Evolutionary conservation across 2,113 vertebrate genomes (phyloP), one percentile per base, ranked within the genome.

Genomic region (Conger conger): DNA sequence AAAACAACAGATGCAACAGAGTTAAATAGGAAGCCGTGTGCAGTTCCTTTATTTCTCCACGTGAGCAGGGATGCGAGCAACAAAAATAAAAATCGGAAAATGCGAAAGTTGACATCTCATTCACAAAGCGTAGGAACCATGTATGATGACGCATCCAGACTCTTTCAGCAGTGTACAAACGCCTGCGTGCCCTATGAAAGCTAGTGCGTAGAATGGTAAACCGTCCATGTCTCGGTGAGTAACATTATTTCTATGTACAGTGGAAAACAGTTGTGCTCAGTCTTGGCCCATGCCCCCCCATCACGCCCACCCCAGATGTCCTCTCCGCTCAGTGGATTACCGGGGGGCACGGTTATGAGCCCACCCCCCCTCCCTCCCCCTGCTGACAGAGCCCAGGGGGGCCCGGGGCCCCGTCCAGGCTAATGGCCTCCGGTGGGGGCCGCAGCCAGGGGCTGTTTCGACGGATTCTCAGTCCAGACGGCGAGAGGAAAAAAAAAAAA

Each of bases 251-350:
- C 6, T 79, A 30, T 27, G 1, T 73, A 27, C 11, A 7, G 27
- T 8, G 9, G n/a, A 79, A 79, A 36, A 79, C 77, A 38, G 77
- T 40, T 37, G 35, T 79, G 37, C 20, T 5, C 38, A 27, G 23
- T 23, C 13, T 7, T 6, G 5, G 5, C 4, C 6, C 76, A 11
- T 50, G 17, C 13, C 7, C 23, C 36, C 17, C 6, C 76, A 16
- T 8, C 36, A 7, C 36, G 0, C 86, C 73, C 77, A 36, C 50
- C 80, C 81, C 87, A 88, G 84, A 88, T 88, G 87, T 82, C 45
- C 13, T 30, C 11, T 86, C 36, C 82, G 8, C 79, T 76, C 78
- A 37, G 37, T 50, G 38, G 84, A 82, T 82, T 82, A 82, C 81
- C 35, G 30, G 35, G 53, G 53, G 30, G 36, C 50, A 20, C 9